phyloP scores from a whole-genome alignment of 2,888 invertebrate species.

The Capitulum mitella region DNA sequence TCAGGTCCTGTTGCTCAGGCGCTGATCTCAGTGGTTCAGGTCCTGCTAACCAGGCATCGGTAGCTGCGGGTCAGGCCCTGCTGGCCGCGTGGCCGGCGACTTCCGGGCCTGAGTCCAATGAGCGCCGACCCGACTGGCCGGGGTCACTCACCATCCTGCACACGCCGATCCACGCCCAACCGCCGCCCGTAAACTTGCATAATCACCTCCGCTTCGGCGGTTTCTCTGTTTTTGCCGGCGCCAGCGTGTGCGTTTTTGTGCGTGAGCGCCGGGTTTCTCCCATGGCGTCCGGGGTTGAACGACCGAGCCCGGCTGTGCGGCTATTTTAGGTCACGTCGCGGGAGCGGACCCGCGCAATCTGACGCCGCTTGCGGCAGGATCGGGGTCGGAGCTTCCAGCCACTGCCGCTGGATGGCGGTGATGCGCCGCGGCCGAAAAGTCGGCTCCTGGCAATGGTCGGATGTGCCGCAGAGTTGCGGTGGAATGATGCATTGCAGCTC shows the following conservation, averaged over 20 bases:
- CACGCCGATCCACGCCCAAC: not conserved
- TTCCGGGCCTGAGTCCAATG: no score
- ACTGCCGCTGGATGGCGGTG: not conserved
- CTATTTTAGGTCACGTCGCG: slow-evolving; percentile 2
- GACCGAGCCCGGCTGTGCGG: not conserved
- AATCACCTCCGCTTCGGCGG: not conserved
- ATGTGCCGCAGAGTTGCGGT: no score
- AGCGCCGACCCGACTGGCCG: not conserved
- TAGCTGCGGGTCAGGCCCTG: no score
- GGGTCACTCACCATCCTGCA: not conserved
- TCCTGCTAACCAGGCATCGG: no score
- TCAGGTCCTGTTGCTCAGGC: no score
- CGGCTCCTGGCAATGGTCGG: no score
- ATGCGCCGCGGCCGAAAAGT: no score
- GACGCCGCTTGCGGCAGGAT: not conserved
- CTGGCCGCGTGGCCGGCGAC: no score
- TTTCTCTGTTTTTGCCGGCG: slow-evolving; percentile 2
- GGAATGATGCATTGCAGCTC: no score
- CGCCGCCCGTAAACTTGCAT: slow-evolving; percentile 17
- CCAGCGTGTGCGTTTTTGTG: slow-evolving; percentile 8
- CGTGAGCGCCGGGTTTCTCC: slow-evolving; percentile 10
- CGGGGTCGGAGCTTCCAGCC: not conserved
- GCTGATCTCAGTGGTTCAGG: no score
- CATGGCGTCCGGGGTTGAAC: slow-evolving; percentile 4
- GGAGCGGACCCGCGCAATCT: not conserved